These are phyloP conservation scores for Antidorcas marsupialis DNA, from an alignment of 2,113 vertebrate species.

Conservation along the genomic window DNA sequence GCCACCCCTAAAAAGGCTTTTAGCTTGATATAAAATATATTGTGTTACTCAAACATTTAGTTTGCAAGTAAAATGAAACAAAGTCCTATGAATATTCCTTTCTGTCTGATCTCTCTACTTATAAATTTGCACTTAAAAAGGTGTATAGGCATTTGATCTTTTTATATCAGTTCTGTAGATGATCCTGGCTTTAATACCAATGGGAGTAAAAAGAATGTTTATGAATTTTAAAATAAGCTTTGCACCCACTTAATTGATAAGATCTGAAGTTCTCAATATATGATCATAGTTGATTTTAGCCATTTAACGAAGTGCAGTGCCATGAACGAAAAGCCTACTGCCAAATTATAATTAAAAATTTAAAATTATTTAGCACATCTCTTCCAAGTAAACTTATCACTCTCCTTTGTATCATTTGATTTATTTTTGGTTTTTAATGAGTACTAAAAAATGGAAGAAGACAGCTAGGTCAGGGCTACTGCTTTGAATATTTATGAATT, in stretches of 20 bases:
- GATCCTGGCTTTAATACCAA: conserved; percentile 11
- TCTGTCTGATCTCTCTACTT: not conserved
- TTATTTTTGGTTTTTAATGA: not conserved
- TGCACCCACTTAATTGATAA: not conserved
- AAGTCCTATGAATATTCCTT: not conserved
- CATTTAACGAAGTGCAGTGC: not conserved
- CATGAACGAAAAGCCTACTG: not conserved
- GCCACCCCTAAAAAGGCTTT: not conserved
- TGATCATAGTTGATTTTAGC: not conserved
- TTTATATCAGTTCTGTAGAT: not conserved
- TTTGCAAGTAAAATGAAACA: conserved; percentile 36
- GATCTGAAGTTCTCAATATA: not conserved
- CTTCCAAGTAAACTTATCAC: not conserved
- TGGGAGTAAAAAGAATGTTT: conserved; percentile 6
- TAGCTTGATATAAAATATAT: not conserved
- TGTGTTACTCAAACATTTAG: conserved; percentile 6
- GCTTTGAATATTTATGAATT: not conserved
- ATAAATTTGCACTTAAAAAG: conserved; percentile 1
- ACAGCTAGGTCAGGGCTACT: not conserved
- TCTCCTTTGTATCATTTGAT: not conserved
- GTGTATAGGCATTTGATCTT: conserved; percentile 5
- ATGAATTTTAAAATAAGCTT: not conserved
- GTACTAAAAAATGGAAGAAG: not conserved
- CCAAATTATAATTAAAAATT: not conserved
- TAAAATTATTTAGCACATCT: not conserved